Conservation (phyloP, 2,113 vertebrate species). For the Ceyx melanurus region DNA sequence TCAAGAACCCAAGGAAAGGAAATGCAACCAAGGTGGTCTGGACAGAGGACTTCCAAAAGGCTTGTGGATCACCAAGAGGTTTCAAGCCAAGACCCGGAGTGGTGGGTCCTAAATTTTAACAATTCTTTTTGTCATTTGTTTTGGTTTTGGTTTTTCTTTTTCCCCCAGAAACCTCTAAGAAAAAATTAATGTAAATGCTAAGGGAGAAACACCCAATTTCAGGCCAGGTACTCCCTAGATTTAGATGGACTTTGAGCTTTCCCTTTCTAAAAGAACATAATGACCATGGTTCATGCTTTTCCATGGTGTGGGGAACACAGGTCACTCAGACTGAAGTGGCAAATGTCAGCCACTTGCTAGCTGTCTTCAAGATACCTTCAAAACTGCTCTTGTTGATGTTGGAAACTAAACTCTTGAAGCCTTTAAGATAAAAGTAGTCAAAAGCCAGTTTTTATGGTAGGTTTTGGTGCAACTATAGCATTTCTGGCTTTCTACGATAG, state of each 20-base stretch:
- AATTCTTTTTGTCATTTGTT: neutral
- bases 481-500: neutral
- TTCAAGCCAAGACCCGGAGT: constrained; percentile 69
- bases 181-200: neutral
- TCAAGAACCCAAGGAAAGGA: constrained; percentile 68
- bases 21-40: constrained; percentile 70
- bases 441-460: neutral
- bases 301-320: neutral
- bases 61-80: constrained; percentile 71
- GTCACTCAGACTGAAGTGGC: neutral
- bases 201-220: constrained; percentile 47
- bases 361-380: neutral
- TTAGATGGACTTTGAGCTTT: neutral
- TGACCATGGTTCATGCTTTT: neutral
- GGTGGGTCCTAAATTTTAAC: constrained; percentile 62
- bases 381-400: neutral
- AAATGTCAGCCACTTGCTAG: neutral
- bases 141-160: neutral
- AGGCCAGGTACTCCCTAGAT: neutral
- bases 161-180: neutral
- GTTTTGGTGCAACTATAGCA: neutral
- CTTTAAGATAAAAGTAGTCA: neutral
- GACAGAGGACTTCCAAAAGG: constrained; percentile 71
- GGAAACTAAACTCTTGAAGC: neutral
- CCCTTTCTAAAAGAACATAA: neutral